Evolutionary conservation across 1,140 invertebrate genomes (phyloP), one percentile per base, ranked within the genome.

Genomic region (Idris sp.): DNA sequence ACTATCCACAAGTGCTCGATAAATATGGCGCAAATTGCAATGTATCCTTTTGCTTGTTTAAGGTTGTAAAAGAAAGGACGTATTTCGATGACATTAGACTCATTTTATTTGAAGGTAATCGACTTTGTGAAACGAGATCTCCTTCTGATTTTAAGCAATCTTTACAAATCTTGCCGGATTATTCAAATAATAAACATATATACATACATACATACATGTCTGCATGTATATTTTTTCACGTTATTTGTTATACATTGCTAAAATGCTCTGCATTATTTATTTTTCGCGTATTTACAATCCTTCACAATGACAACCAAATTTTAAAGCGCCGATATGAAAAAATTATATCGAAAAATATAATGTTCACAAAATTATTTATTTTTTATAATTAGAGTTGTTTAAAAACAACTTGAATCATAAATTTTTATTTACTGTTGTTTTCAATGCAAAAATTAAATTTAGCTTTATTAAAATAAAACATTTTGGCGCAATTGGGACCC

Each of bases 81-180:
- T 30, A 30, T 26, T 46, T 64, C 19, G 53, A 59, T 74, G 53
- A 65, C 61, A 74, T 65, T 74, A 67, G 54, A 67, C 61, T 33
- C 53, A 65, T 59, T 53, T 65, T 46, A 64, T 67, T 56, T 25
- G 71, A 74, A 74, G 62, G 62, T 22, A 67, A 67, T 54, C 71
- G 11, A 41, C 54, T 67, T 46, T 18, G 15, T 48, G 26, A 61
- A 62, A 67, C 46, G 22, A 51, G 41, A 44, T 43, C 38, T 62
- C 58, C 31, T 54, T 61, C 51, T 46, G 48, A 71, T 54, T 71
- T 61, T 61, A 53, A 54, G 54, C 33, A 38, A 71, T 59, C 33
- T 58, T 35, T 11, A 9, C 16, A 13, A 54, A 43, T 15, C 31
- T 18, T 3, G 18, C 8, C 26, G 2, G 35, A 26, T 54, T 65